phyloP scores from a whole-genome alignment of 1,140 invertebrate species.

The Thrips palmi region DNA sequence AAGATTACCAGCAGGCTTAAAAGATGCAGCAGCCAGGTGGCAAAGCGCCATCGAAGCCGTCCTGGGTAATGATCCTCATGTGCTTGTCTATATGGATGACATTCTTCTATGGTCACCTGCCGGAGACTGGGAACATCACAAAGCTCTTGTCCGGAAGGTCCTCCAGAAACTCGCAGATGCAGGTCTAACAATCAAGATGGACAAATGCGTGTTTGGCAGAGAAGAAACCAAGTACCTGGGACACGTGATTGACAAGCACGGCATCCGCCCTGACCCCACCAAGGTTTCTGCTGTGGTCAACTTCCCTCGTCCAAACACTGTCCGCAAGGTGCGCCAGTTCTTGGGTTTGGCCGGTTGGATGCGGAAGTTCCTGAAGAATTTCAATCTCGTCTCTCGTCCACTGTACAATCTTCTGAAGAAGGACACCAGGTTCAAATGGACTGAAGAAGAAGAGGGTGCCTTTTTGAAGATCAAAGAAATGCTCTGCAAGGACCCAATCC shows the following conservation, averaged over 20 bases:
- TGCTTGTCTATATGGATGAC: slow-evolving; percentile 18
- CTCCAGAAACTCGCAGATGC: too few relatives aligned
- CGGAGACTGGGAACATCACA: too few relatives aligned
- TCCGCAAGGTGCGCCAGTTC: slow-evolving; percentile 23
- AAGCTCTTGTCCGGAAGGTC: too few relatives aligned
- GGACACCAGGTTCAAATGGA: slow-evolving; percentile 6
- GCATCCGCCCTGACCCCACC: slow-evolving; percentile 19
- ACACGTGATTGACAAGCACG: slow-evolving; percentile 18
- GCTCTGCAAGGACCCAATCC: not conserved
- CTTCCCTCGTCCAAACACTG: slow-evolving; percentile 18
- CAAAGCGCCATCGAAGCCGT: slow-evolving; percentile 20
- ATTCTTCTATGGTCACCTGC: too few relatives aligned
- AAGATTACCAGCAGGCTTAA: slow-evolving; percentile 25
- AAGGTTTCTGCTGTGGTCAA: slow-evolving; percentile 22
- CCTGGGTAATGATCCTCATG: slow-evolving; percentile 7
- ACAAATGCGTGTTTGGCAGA: too few relatives aligned
- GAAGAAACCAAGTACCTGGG: too few relatives aligned
- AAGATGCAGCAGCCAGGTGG: slow-evolving; percentile 23
- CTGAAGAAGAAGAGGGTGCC: not conserved
- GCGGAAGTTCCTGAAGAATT: slow-evolving; percentile 20
- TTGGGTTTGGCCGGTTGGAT: slow-evolving; percentile 26
- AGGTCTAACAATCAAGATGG: too few relatives aligned
- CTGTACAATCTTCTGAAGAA: slow-evolving; percentile 15
- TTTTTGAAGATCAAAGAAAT: slow-evolving; percentile 8
- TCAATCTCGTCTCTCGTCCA: slow-evolving; percentile 17